Conservation (phyloP, 2,113 vertebrate genomes). For the Melanotaenia duboulayi region DNA sequence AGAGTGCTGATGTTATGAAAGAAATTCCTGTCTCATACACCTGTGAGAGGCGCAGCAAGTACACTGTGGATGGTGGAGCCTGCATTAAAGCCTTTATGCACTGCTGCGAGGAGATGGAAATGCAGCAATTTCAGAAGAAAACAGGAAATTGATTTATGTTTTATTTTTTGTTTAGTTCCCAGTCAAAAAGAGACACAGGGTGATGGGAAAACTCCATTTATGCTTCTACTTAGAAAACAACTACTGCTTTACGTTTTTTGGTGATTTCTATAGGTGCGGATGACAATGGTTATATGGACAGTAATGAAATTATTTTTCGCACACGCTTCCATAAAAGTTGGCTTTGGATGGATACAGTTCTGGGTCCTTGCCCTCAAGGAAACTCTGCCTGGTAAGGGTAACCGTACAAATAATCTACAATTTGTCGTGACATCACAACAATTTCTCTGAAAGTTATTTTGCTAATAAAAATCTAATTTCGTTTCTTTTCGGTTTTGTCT, state of each 20-base stretch:
- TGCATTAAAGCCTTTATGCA: conserved; percentile 84
- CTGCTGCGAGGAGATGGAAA: conserved; percentile 81
- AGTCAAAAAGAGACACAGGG: conserved; percentile 17
- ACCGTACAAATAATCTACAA: too few species aligned
- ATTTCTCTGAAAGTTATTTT: too few species aligned
- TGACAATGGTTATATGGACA: conserved; percentile 44
- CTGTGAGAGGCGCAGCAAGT: conserved; percentile 77
- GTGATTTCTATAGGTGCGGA: conserved; percentile 26
- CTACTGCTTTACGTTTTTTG: too few species aligned
- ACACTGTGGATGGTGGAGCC: conserved; percentile 66
- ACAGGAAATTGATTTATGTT: neutral
- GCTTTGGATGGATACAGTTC: conserved; percentile 58
- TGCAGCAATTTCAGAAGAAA: conserved; percentile 6
- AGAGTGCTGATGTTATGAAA: too few species aligned
- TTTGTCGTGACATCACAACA: too few species aligned
- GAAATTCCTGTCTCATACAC: conserved; percentile 63
- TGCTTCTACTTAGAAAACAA: too few species aligned
- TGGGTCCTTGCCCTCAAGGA: conserved; percentile 29
- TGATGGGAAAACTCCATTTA: neutral
- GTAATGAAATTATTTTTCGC: conserved; percentile 57
- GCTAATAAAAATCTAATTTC: too few species aligned
- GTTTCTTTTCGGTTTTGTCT: neutral
- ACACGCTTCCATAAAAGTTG: conserved; percentile 75
- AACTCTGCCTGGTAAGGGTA: too few species aligned
- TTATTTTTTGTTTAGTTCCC: too few species aligned